Percentiles rank a stretch among this genome's conserved stretches.
These are phyloP conservation scores for Stomatorhinus walkeri DNA, from an alignment of 2,797 vertebrate species.

Conservation along the genomic window DNA sequence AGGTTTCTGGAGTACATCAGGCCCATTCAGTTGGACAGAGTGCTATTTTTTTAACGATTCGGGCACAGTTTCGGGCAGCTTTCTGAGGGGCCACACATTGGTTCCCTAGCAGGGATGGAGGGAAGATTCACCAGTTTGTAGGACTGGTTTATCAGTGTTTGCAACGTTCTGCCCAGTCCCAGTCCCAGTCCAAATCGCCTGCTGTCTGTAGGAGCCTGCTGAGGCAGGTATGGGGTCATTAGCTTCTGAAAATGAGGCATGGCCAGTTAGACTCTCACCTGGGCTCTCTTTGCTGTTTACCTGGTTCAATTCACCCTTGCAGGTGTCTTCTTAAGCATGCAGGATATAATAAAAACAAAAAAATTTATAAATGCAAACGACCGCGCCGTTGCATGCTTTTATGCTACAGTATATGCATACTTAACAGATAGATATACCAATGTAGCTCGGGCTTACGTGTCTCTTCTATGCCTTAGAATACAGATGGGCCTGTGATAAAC, in stretches of 20 bases:
- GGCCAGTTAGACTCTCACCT: background rate
- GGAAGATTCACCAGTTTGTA: background rate
- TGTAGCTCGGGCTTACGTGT: background rate
- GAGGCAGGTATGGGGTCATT: background rate
- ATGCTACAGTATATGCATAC: background rate
- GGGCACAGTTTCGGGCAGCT: background rate
- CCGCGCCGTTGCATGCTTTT: background rate
- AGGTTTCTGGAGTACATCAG: constrained; percentile 2
- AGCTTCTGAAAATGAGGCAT: background rate
- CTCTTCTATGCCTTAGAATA: background rate
- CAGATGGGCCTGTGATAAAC: background rate
- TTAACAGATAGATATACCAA: background rate
- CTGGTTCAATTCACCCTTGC: background rate
- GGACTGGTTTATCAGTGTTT: background rate
- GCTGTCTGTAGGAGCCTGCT: background rate
- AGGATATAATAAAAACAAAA: background rate
- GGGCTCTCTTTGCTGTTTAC: background rate
- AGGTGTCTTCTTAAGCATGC: background rate
- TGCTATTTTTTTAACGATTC: background rate
- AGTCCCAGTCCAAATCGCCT: background rate
- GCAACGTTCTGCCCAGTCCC: background rate
- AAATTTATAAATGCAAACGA: background rate
- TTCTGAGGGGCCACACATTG: background rate
- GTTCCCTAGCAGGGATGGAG: background rate
- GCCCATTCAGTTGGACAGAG: background rate